Percentiles rank a stretch among this genome's conserved stretches.
phyloP scores from a whole-genome alignment of 2,888 invertebrate genomes.

The Chalcosyrphus nemorum region DNA sequence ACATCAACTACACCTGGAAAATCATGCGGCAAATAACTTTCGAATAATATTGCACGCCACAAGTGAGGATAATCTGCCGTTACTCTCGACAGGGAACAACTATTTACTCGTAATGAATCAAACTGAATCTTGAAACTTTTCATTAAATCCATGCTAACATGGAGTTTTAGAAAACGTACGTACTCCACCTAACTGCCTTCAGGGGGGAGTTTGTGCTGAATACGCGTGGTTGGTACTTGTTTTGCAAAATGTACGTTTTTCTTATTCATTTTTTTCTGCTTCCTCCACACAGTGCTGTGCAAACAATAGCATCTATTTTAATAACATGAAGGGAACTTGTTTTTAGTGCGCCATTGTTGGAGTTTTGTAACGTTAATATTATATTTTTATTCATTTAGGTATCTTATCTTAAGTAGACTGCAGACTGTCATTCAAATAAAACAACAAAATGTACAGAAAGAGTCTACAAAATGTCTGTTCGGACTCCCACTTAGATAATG shows the following conservation, averaged over 20 bases:
- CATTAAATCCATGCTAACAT: slow-evolving; percentile 44
- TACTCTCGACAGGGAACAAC: slow-evolving; percentile 22
- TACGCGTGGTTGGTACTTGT: not conserved
- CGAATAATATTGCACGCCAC: slow-evolving; percentile 28
- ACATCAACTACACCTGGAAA: slow-evolving; percentile 60
- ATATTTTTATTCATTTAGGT: no score
- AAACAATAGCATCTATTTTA: no score
- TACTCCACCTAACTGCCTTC: not conserved
- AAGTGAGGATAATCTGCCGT: slow-evolving; percentile 47
- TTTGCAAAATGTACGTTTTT: not conserved
- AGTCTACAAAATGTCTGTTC: no score
- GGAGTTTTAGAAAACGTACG: not conserved
- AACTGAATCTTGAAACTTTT: slow-evolving; percentile 50
- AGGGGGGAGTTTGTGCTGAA: not conserved
- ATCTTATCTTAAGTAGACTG: no score
- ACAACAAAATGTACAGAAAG: no score
- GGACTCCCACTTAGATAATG: no score
- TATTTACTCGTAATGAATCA: slow-evolving; percentile 63
- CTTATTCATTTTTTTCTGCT: slow-evolving; percentile 1
- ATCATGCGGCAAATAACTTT: slow-evolving; percentile 36
- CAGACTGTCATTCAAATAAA: no score
- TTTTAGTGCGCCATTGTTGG: no score
- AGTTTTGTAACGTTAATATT: no score
- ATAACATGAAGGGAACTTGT: no score
- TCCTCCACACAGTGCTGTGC: no score